Evolutionary conservation across 1,140 invertebrate species (phyloP).

Genomic region (Diabrotica virgifera): DNA sequence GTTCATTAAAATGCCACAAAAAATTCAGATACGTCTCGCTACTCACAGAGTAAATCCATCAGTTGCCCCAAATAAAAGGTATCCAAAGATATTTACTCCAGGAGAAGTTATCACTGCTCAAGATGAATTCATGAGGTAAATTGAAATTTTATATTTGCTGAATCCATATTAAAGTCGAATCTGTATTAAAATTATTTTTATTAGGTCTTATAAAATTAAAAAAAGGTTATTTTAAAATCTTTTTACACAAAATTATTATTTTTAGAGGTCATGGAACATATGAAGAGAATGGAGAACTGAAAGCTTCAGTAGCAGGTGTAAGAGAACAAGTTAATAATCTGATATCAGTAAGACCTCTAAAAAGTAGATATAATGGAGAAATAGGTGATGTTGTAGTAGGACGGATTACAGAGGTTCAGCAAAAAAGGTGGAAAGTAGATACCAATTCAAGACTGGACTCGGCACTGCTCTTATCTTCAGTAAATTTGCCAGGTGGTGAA

Average conservation of each 20-base stretch:
- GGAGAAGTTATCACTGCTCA: slow-evolving; percentile 81
- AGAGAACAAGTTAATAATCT: slow-evolving; percentile 94
- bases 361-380: slow-evolving; percentile 88
- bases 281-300: slow-evolving; percentile 73
- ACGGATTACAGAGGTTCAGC: slow-evolving; percentile 85
- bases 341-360: slow-evolving; percentile 85
- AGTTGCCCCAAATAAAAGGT: slow-evolving; percentile 55
- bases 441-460: slow-evolving; percentile 89
- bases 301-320: slow-evolving; percentile 90
- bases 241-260: too few relatives aligned
- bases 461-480: slow-evolving; percentile 83
- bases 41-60: slow-evolving; percentile 52
- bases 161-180: background rate
- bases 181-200: too few relatives aligned
- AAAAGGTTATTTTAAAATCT: too few relatives aligned
- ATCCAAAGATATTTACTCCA: slow-evolving; percentile 75
- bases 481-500: slow-evolving; percentile 97
- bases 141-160: background rate
- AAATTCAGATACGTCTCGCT: slow-evolving; percentile 51
- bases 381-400: slow-evolving; percentile 97
- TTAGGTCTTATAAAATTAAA: too few relatives aligned
- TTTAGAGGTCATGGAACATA: slow-evolving; percentile 96
- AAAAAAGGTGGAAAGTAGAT: slow-evolving; percentile 94
- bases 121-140: slow-evolving; percentile 81
- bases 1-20: slow-evolving; percentile 32